These are phyloP conservation scores for Andrena marginata DNA, from an alignment of 2,888 invertebrate genomes.

Conservation along the genomic window DNA sequence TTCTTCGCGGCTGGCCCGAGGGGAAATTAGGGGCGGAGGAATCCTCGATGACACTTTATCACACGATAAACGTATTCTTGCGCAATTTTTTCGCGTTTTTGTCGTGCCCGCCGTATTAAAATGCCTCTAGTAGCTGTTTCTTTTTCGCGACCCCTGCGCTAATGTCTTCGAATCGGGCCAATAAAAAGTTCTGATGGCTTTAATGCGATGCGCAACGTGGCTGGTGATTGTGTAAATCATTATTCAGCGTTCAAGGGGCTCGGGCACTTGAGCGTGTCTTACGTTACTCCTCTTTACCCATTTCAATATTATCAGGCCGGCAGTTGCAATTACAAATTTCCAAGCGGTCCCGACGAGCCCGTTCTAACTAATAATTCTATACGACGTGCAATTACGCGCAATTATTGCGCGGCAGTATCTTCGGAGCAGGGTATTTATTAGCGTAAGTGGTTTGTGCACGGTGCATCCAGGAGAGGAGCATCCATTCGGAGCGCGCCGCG, in stretches of 20 bases:
- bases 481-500: conserved; percentile 29
- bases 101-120: neutral
- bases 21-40: conserved; percentile 28
- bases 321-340: conserved; percentile 5
- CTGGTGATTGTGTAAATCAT: neutral
- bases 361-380: conserved; percentile 2
- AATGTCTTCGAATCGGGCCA: too few species aligned
- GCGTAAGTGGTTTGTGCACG: conserved; percentile 31
- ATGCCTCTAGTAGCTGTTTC: neutral
- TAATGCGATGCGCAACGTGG: too few species aligned
- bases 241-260: neutral
- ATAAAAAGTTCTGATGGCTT: too few species aligned
- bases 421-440: conserved; percentile 45
- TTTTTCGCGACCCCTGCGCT: neutral
- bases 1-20: conserved; percentile 24
- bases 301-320: neutral
- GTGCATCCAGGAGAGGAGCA: conserved; percentile 31
- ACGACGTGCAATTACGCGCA: conserved; percentile 36
- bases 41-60: conserved; percentile 32
- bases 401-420: conserved; percentile 36
- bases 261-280: neutral
- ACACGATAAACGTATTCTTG: conserved; percentile 21
- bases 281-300: neutral
- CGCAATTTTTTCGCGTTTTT: neutral
- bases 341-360: neutral